phyloP scores from a whole-genome alignment of 2,797 vertebrate species.

The Siniperca undulata region DNA sequence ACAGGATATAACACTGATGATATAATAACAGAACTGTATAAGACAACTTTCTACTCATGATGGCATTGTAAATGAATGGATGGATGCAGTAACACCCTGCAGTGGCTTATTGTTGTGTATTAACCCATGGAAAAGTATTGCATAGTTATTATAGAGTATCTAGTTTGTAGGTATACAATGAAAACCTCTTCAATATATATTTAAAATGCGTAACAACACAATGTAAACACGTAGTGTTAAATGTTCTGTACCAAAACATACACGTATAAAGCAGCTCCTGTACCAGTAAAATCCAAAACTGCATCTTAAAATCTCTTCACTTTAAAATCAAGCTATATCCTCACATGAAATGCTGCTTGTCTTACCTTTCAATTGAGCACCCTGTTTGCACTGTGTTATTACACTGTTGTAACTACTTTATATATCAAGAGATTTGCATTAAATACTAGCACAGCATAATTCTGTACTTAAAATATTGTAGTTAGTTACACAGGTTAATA shows the following conservation, averaged over 20 bases:
- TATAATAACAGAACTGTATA: conserved; percentile 72
- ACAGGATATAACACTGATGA: conserved; percentile 68
- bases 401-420: conserved; percentile 65
- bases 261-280: conserved; percentile 49
- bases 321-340: conserved; percentile 45
- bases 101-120: conserved; percentile 81
- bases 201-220: conserved; percentile 60
- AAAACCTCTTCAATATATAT: conserved; percentile 57
- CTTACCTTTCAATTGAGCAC: conserved; percentile 56
- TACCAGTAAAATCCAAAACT: conserved; percentile 42
- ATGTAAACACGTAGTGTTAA: conserved; percentile 60
- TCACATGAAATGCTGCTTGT: conserved; percentile 59
- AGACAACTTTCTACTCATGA: conserved; percentile 78
- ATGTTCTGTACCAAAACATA: conserved; percentile 47
- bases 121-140: conserved; percentile 65
- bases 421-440: conserved; percentile 64
- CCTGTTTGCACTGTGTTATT: conserved; percentile 72
- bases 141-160: conserved; percentile 49
- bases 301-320: conserved; percentile 38
- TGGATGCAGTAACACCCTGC: conserved; percentile 71
- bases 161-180: conserved; percentile 61
- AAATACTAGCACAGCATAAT: conserved; percentile 67
- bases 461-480: conserved; percentile 54
- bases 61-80: conserved; percentile 75
- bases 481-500: conserved; percentile 75